Conservation (phyloP, 2,888 invertebrate species). For the Tachina fera region DNA sequence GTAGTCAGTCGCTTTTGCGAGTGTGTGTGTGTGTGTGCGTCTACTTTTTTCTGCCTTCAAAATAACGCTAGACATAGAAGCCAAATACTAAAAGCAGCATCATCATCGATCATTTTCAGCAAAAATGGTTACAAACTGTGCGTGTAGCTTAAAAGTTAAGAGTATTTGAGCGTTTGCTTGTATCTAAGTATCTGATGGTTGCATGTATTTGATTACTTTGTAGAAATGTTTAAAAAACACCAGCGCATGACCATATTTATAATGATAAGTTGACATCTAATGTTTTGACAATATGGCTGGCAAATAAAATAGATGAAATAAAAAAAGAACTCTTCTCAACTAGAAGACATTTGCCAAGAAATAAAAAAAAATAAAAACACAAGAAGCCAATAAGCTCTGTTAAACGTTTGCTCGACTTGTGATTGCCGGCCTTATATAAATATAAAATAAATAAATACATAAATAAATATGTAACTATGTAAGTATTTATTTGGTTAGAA, state of each 20-base stretch:
- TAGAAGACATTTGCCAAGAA: slow-evolving; percentile 34
- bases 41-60: not conserved
- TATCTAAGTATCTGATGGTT: slow-evolving; percentile 2
- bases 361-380: not conserved
- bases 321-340: slow-evolving; percentile 18
- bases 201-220: slow-evolving; percentile 67
- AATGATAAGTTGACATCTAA: slow-evolving; percentile 72
- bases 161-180: slow-evolving; percentile 28
- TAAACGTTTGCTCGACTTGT: slow-evolving; percentile 32
- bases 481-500: slow-evolving; percentile 54
- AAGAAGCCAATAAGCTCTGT: slow-evolving; percentile 2
- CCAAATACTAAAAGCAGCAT: slow-evolving; percentile 65
- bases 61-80: slow-evolving; percentile 24
- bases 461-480: slow-evolving; percentile 3
- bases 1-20: slow-evolving; percentile 18
- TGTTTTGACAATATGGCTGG: slow-evolving; percentile 71
- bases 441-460: slow-evolving; percentile 9
- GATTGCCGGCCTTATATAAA: slow-evolving; percentile 25
- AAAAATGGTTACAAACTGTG: slow-evolving; percentile 69
- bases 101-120: slow-evolving; percentile 72
- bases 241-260: slow-evolving; percentile 72
- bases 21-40: not conserved
- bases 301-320: slow-evolving; percentile 51
- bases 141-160: slow-evolving; percentile 42
- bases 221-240: slow-evolving; percentile 68